phyloP scores from a whole-genome alignment of 2,113 vertebrate genomes.

The Ptyas mucosa region DNA sequence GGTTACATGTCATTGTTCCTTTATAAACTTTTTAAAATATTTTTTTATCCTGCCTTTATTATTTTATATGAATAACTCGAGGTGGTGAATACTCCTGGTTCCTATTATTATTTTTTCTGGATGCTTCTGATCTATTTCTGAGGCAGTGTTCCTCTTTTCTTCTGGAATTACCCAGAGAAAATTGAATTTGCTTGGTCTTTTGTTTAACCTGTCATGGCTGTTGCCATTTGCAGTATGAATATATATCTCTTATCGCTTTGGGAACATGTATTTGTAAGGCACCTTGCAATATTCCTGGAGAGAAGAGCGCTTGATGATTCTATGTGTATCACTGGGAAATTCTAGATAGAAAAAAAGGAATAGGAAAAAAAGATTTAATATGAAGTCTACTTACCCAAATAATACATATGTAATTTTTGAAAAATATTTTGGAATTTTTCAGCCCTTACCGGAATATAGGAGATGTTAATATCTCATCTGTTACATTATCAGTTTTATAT shows the following conservation, averaged over 20 bases:
- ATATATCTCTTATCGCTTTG: not conserved
- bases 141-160: not conserved
- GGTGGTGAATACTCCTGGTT: not conserved
- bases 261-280: not conserved
- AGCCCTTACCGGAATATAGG: not conserved
- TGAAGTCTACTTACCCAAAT: not conserved
- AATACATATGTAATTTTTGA: not conserved
- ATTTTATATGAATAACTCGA: not conserved
- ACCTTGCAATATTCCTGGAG: not conserved
- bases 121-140: not conserved
- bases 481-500: not conserved
- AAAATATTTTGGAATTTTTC: not conserved
- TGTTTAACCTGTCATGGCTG: not conserved
- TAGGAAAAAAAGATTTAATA: not conserved
- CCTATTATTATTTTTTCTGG: not conserved
- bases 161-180: not conserved
- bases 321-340: not conserved
- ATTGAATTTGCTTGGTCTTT: not conserved
- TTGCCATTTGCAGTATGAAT: not conserved
- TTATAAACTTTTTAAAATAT: not conserved
- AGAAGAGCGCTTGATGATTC: not conserved
- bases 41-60: not conserved
- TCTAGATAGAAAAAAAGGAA: not conserved
- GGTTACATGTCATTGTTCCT: not conserved
- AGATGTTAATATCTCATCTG: not conserved